phyloP scores from a whole-genome alignment of 2,888 invertebrate species.

The Parnassius smintheus region DNA sequence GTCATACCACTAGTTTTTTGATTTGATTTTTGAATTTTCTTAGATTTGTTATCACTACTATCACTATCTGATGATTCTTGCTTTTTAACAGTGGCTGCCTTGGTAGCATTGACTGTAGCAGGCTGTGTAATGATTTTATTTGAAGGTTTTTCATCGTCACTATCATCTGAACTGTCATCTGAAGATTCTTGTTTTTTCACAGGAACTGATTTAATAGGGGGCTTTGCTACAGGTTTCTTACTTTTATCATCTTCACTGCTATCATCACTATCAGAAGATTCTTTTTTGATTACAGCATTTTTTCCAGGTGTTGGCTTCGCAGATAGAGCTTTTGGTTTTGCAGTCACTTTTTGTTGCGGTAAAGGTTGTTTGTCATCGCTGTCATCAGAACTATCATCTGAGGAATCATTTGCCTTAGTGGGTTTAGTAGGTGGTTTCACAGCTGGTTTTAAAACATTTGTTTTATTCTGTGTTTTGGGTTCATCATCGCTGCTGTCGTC shows the following conservation, averaged over 20 bases:
- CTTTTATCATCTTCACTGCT: slow-evolving; percentile 64
- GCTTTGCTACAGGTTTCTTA: slow-evolving; percentile 42
- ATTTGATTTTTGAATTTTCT: background rate
- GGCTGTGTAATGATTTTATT: slow-evolving; percentile 16
- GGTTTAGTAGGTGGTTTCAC: slow-evolving; percentile 28
- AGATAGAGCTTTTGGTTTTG: slow-evolving; percentile 27
- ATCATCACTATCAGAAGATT: slow-evolving; percentile 59
- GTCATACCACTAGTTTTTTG: background rate
- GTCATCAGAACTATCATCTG: slow-evolving; percentile 55
- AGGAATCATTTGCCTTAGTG: slow-evolving; percentile 48
- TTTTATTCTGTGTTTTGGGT: slow-evolving; percentile 37
- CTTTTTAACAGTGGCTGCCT: slow-evolving; percentile 35
- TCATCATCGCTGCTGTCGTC: slow-evolving; percentile 48
- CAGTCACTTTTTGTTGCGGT: slow-evolving; percentile 30
- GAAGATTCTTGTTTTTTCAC: slow-evolving; percentile 53
- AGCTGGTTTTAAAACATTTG: slow-evolving; percentile 21
- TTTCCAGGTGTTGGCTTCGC: slow-evolving; percentile 36
- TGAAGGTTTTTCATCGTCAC: slow-evolving; percentile 33
- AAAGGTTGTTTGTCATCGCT: slow-evolving; percentile 59
- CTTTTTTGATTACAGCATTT: slow-evolving; percentile 49
- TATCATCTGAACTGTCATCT: slow-evolving; percentile 44
- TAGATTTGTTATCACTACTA: background rate
- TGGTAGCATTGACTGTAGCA: slow-evolving; percentile 7
- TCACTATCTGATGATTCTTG: slow-evolving; percentile 23
- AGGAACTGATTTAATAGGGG: slow-evolving; percentile 39